phyloP scores from a whole-genome alignment of 2,888 invertebrate genomes.

The Stegana nigrithorax region DNA sequence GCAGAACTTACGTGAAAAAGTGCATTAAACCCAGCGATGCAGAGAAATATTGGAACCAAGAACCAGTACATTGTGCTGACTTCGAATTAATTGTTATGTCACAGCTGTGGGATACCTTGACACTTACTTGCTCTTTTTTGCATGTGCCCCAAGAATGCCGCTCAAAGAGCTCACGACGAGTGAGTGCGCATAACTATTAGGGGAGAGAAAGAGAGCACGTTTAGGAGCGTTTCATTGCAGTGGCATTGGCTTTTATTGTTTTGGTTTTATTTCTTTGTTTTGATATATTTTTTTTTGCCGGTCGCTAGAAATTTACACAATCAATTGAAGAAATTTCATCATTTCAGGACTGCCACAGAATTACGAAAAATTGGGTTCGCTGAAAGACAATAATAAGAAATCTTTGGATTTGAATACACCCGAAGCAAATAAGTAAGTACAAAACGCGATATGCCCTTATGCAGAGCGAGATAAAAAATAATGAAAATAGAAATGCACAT shows the following conservation, averaged over 20 bases:
- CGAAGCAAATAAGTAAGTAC: conserved; percentile 75
- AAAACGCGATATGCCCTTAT: conserved; percentile 6
- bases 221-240: neutral
- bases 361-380: conserved; percentile 81
- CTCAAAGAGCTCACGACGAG: neutral
- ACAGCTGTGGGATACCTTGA: conserved; percentile 41
- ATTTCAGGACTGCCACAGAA: conserved; percentile 81
- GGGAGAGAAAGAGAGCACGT: neutral
- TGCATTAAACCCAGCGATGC: conserved; percentile 34
- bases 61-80: conserved; percentile 38
- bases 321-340: conserved; percentile 25
- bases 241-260: neutral
- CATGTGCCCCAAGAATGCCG: too few relatives aligned
- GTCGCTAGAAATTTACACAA: conserved; percentile 27
- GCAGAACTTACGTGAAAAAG: conserved; percentile 25
- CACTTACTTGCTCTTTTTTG: neutral
- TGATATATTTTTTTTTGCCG: conserved; percentile 43
- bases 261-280: conserved; percentile 19
- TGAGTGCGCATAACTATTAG: neutral
- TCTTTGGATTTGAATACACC: conserved; percentile 76
- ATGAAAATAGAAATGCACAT: neutral
- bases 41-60: conserved; percentile 19
- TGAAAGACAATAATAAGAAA: conserved; percentile 78
- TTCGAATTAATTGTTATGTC: conserved; percentile 60
- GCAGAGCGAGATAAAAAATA: neutral